Evolutionary conservation across 2,797 vertebrate species (phyloP), one percentile per base, ranked within the genome.

Genomic region (Manis crassicaudata): DNA sequence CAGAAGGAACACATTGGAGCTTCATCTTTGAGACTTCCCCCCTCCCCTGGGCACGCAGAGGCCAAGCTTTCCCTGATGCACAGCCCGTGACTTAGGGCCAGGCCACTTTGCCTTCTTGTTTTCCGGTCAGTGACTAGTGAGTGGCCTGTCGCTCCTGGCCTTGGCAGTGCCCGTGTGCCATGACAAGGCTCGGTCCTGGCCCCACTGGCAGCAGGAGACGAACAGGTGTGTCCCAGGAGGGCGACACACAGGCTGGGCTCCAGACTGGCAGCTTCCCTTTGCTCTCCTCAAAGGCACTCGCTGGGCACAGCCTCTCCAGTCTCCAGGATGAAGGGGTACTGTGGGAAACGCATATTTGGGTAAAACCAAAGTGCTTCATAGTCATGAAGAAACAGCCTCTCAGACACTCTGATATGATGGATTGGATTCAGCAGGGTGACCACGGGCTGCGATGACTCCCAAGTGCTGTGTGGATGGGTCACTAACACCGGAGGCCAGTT

Each of bases 1-100:
- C n/a, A 27, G 7, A 25, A 21, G 1, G 43, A 25, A 29, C 27
- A 12, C 23, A 7, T 37, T 32, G 10, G 6, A 79, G n/a, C 29
- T 14, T 25, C 9, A 3, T 9, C 46, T 65, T 25, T 63, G 43
- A 60, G 27, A 4, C 3, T 40, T 40, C 37, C 37, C 37, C 37
- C 21, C 21, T 6, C 75, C 17, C 0, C 0, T 0, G n/a, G 17
- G 6, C 21, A 18, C 1, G 2, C 12, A 3, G 43, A 50, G 7
- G 54, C 2, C 46, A 1, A 1, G 20, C 1, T n/a, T 16, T 50
- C 25, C 43, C 54, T 3, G 0, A 2, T 0, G 12, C n/a, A 76
- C 16, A 13, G 12, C 4, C 14, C 7, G 5, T 6, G 52, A 13
- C 7, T n/a, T 14, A 5, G 54, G 52, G 35, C 8, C 32, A 4